Evolutionary conservation across 2,888 invertebrate genomes (phyloP), one percentile per base, ranked within the genome.

Genomic region (Pammene aurita): DNA sequence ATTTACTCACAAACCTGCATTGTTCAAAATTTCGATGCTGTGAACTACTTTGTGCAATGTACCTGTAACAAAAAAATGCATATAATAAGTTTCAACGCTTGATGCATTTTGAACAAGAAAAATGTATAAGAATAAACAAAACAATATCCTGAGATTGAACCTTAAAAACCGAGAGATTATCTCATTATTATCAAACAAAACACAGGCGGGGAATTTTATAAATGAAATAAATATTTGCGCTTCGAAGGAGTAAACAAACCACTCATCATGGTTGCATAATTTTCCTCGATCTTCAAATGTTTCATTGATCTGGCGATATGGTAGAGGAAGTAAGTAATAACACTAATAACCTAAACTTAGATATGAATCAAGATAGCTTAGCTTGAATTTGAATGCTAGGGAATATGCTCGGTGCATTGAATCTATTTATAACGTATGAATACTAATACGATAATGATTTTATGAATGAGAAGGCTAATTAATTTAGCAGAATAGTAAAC

Each of bases 1-100:
- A 69, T 69, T 69, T 58, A 69, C 52, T 60, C 69, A 65, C 69
- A 64, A 65, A 69, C 69, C 69, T 65, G 69, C 65, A 69, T 69
- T 69, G 69, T 69, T 69, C 41, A 64, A 60, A 54, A 60, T 64
- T 69, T 60, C 60, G 64, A 60, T 55, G 58, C 69, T 54, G 54
- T 58, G 68, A 58, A 69, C 58, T 69, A 60, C 41, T 69, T 64
- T 61, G 54, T 69, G 69, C 13, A 69, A 69, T 52, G 42, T 69
- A 69, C 69, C 69, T 69, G 69, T 42, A 65, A 65, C 65, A 69
- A 58, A 69, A 35, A 63, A 42, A 54, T 48, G 42, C 13, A 48
- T n/a, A 7, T n/a, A 7, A 13, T 58, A 66, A 66, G 38, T 42
- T 50, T 42, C 48, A 38, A 26, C 7, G 50, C 50, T 26, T 6